Evolutionary conservation across 1,140 invertebrate genomes (phyloP).

Genomic region (Myzus persicae): DNA sequence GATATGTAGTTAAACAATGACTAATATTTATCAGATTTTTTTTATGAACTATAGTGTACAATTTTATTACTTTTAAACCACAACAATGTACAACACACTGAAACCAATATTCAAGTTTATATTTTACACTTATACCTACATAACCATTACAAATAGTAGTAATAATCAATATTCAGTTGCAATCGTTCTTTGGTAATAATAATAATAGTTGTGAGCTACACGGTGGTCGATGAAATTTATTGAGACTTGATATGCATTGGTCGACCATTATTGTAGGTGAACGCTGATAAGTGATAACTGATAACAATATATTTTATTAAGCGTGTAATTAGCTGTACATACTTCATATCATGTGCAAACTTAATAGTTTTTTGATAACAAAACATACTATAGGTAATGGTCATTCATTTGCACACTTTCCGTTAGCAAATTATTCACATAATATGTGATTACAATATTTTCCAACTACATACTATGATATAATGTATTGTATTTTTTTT

Average conservation of each 20-base stretch:
- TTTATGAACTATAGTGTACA: constrained; percentile 23
- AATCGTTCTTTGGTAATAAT: background rate
- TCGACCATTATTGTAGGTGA: background rate
- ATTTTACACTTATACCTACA: background rate
- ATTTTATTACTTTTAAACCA: constrained; percentile 33
- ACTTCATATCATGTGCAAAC: background rate
- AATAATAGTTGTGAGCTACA: background rate
- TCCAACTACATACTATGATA: background rate
- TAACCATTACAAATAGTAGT: constrained; percentile 29
- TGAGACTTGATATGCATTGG: background rate
- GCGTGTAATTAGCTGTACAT: background rate
- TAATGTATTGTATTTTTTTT: background rate
- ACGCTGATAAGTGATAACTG: background rate
- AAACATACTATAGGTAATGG: background rate
- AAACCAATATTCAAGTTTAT: background rate
- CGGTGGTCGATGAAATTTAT: constrained; percentile 34
- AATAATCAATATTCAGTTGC: constrained; percentile 37
- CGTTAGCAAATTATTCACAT: background rate
- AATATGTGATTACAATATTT: background rate
- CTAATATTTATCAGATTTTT: constrained; percentile 56
- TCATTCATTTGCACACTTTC: background rate
- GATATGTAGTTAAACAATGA: constrained; percentile 30
- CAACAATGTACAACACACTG: constrained; percentile 45
- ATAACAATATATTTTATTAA: constrained; percentile 28
- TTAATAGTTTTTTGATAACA: constrained; percentile 42